A percentile compares a stretch with the other conserved stretches of the same genome.
Conservation (phyloP, 2,113 vertebrate species). For the Erinaceus europaeus region DNA sequence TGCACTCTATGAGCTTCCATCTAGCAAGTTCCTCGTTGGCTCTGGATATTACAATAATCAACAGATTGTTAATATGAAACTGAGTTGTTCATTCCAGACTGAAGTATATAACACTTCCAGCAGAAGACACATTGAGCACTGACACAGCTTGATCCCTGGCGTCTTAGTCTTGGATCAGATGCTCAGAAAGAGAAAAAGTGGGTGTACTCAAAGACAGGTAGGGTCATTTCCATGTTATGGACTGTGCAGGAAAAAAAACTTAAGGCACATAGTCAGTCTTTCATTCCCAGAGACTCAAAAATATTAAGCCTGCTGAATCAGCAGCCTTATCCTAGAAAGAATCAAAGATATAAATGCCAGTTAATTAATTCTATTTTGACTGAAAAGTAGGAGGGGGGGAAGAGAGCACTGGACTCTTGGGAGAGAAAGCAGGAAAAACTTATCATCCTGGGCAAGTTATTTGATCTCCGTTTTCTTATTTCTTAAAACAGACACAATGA, state of each 20-base stretch:
- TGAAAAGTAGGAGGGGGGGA: not conserved
- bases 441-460: not conserved
- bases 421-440: not conserved
- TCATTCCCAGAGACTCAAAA: not conserved
- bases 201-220: not conserved
- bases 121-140: not conserved
- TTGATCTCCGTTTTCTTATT: not conserved
- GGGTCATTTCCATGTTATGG: not conserved
- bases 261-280: not conserved
- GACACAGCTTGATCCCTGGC: not conserved
- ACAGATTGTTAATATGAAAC: not conserved
- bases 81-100: not conserved
- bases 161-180: not conserved
- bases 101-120: not conserved
- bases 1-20: not conserved
- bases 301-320: not conserved
- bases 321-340: not conserved
- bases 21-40: not conserved
- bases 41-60: not conserved
- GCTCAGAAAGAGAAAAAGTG: not conserved
- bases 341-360: not conserved
- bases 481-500: not conserved
- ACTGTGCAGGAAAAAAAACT: not conserved
- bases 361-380: not conserved
- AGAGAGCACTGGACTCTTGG: not conserved